Conservation (phyloP, 1,140 invertebrate genomes). For the Drosophila pseudoananassae region DNA sequence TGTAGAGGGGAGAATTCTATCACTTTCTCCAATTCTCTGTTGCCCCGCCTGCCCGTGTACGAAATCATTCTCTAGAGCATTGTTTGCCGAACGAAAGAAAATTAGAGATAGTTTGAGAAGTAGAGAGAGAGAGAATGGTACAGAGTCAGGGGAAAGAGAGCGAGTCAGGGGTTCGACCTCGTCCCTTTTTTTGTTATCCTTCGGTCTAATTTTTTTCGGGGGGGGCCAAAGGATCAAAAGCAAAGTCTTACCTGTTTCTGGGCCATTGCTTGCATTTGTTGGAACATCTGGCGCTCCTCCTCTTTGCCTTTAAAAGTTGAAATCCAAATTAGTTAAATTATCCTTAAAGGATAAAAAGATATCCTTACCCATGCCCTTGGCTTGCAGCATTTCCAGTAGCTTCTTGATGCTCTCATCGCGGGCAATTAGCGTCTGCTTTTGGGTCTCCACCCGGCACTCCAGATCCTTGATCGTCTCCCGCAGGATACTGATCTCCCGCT, state of each 20-base stretch:
- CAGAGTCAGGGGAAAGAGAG: slow-evolving; percentile 5
- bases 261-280: slow-evolving; percentile 97
- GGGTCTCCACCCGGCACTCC: slow-evolving; percentile 98
- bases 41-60: slow-evolving; percentile 49
- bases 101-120: slow-evolving; percentile 49
- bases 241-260: slow-evolving; percentile 94
- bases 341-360: background rate
- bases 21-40: slow-evolving; percentile 5
- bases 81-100: slow-evolving; percentile 72
- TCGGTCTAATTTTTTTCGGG: slow-evolving; percentile 2
- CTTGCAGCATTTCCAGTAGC: slow-evolving; percentile 98
- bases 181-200: slow-evolving; percentile 18
- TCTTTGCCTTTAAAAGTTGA: slow-evolving; percentile 90
- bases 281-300: slow-evolving; percentile 97
- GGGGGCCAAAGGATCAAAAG: slow-evolving; percentile 15
- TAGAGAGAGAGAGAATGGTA: slow-evolving; percentile 13
- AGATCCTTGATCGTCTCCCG: slow-evolving; percentile 98
- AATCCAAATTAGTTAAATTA: background rate
- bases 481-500: slow-evolving; percentile 96
- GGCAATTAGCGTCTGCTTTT: slow-evolving; percentile 97
- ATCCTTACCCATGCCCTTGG: slow-evolving; percentile 96
- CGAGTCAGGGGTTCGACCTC: slow-evolving; percentile 30
- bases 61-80: slow-evolving; percentile 82
- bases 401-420: slow-evolving; percentile 99
- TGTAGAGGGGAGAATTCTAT: background rate